A percentile compares a stretch with the other conserved stretches of the same genome.
phyloP scores from a whole-genome alignment of 2,888 invertebrate genomes.

The Coelinius sp. region DNA sequence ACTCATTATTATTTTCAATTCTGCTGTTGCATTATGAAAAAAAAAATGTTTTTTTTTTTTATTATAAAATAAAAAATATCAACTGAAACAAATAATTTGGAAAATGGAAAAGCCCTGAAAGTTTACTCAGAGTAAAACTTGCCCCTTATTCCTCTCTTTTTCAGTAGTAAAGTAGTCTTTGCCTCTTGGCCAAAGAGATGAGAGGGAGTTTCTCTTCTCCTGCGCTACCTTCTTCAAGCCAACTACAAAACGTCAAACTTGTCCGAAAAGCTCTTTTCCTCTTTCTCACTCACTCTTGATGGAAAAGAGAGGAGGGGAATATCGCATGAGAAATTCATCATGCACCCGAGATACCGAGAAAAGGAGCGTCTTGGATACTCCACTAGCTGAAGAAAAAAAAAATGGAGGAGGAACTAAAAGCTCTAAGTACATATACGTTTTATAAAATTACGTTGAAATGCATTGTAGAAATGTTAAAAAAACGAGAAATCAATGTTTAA shows the following conservation, averaged over 20 bases:
- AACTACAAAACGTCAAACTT: conserved; percentile 59
- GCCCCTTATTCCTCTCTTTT: conserved; percentile 1
- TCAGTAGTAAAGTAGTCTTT: conserved; percentile 8
- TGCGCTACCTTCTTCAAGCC: conserved; percentile 38
- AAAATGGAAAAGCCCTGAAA: not conserved
- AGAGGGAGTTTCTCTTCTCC: conserved; percentile 13
- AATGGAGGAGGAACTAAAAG: not conserved
- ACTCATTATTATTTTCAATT: too few species aligned
- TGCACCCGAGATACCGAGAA: conserved; percentile 38
- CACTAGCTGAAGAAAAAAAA: not conserved
- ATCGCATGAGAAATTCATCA: conserved; percentile 49
- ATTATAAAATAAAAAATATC: too few species aligned
- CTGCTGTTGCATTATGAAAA: too few species aligned
- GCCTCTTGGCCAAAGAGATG: conserved; percentile 15
- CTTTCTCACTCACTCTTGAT: not conserved
- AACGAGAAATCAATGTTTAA: too few species aligned
- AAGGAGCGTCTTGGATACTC: conserved; percentile 6
- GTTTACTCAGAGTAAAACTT: not conserved
- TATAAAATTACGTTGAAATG: not conserved
- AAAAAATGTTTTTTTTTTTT: too few species aligned
- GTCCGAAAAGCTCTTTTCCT: conserved; percentile 53
- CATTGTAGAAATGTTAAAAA: too few species aligned
- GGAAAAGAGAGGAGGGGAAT: conserved; percentile 24
- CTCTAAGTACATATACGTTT: not conserved
- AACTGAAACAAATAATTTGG: conserved; percentile 14